Evolutionary conservation across 2,888 invertebrate genomes (phyloP), one percentile per base, ranked within the genome.

Genomic region (Phanerotoma sp.): DNA sequence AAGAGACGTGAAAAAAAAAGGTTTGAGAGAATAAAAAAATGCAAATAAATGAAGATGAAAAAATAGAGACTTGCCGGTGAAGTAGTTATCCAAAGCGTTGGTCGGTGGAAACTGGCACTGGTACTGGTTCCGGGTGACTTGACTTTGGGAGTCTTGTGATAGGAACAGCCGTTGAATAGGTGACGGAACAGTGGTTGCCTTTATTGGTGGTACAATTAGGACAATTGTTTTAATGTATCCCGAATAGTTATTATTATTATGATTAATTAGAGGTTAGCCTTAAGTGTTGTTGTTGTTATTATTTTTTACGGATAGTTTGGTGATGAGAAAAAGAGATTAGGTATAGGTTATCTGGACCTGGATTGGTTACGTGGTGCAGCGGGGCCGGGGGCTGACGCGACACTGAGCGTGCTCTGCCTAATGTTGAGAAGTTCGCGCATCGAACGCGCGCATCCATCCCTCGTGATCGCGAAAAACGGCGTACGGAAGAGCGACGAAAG

Each of bases 321-420:
- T 55, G 50, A 56, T 54, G 47, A 63, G 61, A 65, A 49, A 59
- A 48, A 64, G 61, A 68, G 25, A 61, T 64, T 68, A 70, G 70
- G 70, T 62, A 66, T 68, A 58, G 71, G 72, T 70, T 68, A 57
- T 55, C 70, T 71, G 72, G 71, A 69, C 66, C 70, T 72, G 71
- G 73, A 69, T 69, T 70, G 70, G 69, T 71, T 60, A 69, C 71
- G 72, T 73, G 74, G 71, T 74, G 72, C 69, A 69, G 71, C 75
- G 73, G 74, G 76, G 71, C 72, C 74, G 74, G 73, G 75, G 73
- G 72, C 75, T 75, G 72, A 74, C 75, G 73, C 74, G 74, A 75
- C 73, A 76, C 76, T 76, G 74, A 68, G 66, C 69, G 64, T 70
- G 67, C 59, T 66, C 66, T 67, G 62, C 59, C 59, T 57, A 54